phyloP scores from a whole-genome alignment of 2,888 invertebrate genomes.

The Leptinotarsa rubiginosa region DNA sequence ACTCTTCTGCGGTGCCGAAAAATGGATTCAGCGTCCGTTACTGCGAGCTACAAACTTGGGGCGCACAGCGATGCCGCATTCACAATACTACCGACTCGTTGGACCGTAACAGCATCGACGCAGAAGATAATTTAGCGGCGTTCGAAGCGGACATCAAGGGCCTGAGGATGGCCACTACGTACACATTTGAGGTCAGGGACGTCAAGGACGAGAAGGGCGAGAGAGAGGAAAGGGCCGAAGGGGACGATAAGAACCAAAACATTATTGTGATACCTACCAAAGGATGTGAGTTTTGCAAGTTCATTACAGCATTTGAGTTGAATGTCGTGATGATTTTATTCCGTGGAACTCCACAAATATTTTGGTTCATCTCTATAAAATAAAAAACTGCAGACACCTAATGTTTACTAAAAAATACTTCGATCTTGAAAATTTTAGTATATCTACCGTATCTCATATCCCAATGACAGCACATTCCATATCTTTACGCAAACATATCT shows the following conservation, averaged over 20 bases:
- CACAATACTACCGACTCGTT: conserved; percentile 57
- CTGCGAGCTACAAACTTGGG: conserved; percentile 85
- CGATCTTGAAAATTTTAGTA: too few species aligned
- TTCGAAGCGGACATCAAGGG: conserved; percentile 76
- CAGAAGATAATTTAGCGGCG: conserved; percentile 56
- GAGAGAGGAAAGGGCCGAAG: conserved; percentile 65
- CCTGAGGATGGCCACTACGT: conserved; percentile 84
- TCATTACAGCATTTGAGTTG: too few species aligned
- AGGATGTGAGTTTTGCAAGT: conserved; percentile 76
- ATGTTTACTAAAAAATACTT: too few species aligned
- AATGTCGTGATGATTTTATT: neutral
- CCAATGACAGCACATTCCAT: too few species aligned
- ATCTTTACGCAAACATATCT: too few species aligned
- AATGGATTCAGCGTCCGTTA: conserved; percentile 79
- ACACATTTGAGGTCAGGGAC: conserved; percentile 81
- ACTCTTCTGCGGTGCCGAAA: conserved; percentile 65
- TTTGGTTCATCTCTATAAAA: neutral
- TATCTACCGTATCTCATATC: too few species aligned
- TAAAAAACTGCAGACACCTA: too few species aligned
- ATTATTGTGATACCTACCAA: conserved; percentile 83
- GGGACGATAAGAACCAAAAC: conserved; percentile 70
- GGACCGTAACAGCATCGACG: conserved; percentile 49
- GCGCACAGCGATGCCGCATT: conserved; percentile 79
- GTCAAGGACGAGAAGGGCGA: conserved; percentile 67
- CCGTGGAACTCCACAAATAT: conserved; percentile 2